Base-by-base conservation (phyloP, 2,113 vertebrate genomes). In the Phaethon lepturus region DNA sequence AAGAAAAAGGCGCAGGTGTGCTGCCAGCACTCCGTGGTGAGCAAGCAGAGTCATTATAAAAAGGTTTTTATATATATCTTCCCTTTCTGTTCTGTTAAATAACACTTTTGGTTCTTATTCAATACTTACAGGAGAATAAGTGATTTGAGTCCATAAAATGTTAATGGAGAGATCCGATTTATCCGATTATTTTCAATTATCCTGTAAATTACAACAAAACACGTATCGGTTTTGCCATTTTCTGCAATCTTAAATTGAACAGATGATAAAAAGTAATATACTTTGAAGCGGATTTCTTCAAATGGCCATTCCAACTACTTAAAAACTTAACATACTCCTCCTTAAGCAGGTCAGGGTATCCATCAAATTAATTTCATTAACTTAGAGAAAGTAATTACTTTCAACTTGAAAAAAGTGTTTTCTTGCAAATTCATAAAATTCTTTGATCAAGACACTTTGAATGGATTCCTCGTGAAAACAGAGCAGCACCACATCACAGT, bases 121-220 rank as follows among this genome's bases (percentile, higher is more conserved):
- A 45, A 75, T 97, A 99, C 99, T 99, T 98, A 99, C 99, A 99
- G 96, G 75, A 99, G 98, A 94, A 99, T 99, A 52, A 99, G 98
- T 9, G 99, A 99, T 97, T 98, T 98, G 71, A 99, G 98, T 81
- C 99, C 99, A 19, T 99, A 98, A 97, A 99, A 99, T 33, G 99
- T 99, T 93, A 98, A 93, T 40, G 99, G 97, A n/a, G 98, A 99
- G 81, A 99, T 98, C 68, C 98, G 98, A 95, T 96, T 99, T 96
- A 99, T 99, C 82, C 98, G 98, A 96, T 99, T 99, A 96, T 99
- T 99, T 98, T 99, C 99, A 91, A 99, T 98, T 95, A 99, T 98
- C 94, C 99, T 99, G 89, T 40, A 96, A 98, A 96, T 76, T 56
- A 90, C 45, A 95, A 93, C 22, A 97, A 94, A 96, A 35, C 42